Conservation (phyloP, 1,140 invertebrate genomes). For the Macrocentrus cingulum region DNA sequence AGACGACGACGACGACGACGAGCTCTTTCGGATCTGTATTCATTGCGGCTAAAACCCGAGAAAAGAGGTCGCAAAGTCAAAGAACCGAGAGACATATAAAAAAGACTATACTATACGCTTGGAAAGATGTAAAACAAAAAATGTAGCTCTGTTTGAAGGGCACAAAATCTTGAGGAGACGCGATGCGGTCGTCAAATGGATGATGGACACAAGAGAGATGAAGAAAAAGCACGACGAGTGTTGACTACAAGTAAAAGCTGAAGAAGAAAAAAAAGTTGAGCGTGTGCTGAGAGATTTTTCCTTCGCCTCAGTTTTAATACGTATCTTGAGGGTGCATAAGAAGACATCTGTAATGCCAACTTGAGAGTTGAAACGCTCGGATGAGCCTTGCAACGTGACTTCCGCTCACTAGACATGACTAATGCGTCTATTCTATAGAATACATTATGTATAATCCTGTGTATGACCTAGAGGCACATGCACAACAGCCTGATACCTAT, state of each 20-base stretch:
- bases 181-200: not conserved
- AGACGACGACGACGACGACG: no score
- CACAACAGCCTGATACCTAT: no score
- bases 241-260: no score
- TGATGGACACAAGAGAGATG: not conserved
- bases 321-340: no score
- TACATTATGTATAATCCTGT: not conserved
- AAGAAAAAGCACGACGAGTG: no score
- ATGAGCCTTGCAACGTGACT: conserved; percentile 7
- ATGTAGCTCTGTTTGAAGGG: no score
- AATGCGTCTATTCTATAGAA: not conserved
- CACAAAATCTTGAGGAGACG: not conserved
- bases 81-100: conserved; percentile 15
- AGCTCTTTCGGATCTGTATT: conserved; percentile 9
- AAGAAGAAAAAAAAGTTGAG: no score
- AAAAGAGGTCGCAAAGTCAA: conserved; percentile 21
- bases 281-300: no score
- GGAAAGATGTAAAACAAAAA: not conserved
- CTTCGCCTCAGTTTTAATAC: not conserved
- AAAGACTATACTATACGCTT: not conserved
- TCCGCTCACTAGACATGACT: not conserved
- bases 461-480: no score
- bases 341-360: not conserved
- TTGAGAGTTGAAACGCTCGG: conserved; percentile 2
- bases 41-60: conserved; percentile 20